Evolutionary conservation across 1,140 invertebrate species (phyloP).

Genomic region (Melanaphis sacchari): DNA sequence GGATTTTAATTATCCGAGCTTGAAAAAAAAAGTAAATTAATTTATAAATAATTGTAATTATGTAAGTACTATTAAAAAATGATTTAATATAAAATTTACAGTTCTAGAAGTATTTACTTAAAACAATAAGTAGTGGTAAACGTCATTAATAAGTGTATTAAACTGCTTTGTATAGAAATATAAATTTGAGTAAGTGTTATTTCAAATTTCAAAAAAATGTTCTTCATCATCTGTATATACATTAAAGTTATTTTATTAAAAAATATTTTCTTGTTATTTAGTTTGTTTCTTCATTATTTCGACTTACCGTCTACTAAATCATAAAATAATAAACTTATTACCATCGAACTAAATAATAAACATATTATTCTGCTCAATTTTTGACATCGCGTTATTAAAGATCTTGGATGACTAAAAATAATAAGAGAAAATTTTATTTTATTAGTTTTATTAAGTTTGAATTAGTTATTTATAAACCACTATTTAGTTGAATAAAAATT

Average conservation of each 20-base stretch:
- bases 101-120: background rate
- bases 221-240: background rate
- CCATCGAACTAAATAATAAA: background rate
- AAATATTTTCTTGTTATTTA: background rate
- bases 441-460: background rate
- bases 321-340: conserved; percentile 18
- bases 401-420: conserved; percentile 23
- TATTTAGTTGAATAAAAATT: no score
- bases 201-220: conserved; percentile 25
- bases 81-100: background rate
- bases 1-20: background rate
- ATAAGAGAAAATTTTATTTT: background rate
- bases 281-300: background rate
- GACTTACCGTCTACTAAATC: background rate
- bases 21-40: background rate
- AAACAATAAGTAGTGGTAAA: conserved; percentile 15
- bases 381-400: conserved; percentile 14
- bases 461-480: background rate
- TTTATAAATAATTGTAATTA: background rate
- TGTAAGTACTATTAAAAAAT: background rate
- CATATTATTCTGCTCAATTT: conserved; percentile 19
- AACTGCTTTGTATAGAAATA: background rate
- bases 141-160: conserved; percentile 4
- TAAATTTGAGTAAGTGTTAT: background rate
- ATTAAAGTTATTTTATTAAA: background rate